These are phyloP conservation scores for Ophraella communa DNA, from an alignment of 2,888 invertebrate genomes.

Conservation along the genomic window DNA sequence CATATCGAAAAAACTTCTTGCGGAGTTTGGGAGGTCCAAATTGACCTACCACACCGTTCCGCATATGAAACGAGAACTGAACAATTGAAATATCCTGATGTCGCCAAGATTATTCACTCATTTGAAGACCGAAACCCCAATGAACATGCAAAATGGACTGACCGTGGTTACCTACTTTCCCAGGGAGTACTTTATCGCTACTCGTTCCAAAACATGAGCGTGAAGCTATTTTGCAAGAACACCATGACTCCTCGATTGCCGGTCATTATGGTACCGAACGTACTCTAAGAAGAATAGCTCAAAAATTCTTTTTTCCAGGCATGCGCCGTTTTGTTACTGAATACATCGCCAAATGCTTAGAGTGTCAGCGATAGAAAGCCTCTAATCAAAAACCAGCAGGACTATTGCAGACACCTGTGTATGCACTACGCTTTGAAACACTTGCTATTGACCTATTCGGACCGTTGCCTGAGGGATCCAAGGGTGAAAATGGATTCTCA, in stretches of 20 bases:
- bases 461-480: conserved; percentile 28
- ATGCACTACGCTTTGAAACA: conserved; percentile 32
- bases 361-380: conserved; percentile 34
- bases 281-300: conserved; percentile 36
- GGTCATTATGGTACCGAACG: conserved; percentile 22
- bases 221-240: conserved; percentile 10
- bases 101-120: conserved; percentile 40
- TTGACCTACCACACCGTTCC: conserved; percentile 11
- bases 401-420: conserved; percentile 30
- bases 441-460: conserved; percentile 39
- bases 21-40: conserved; percentile 5
- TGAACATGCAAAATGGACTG: conserved; percentile 25
- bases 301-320: conserved; percentile 13
- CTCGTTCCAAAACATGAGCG: conserved; percentile 16
- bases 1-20: not conserved
- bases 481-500: conserved; percentile 18
- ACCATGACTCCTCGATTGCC: conserved; percentile 21
- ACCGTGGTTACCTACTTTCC: conserved; percentile 33
- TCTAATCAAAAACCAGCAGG: conserved; percentile 32
- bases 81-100: conserved; percentile 29
- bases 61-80: conserved; percentile 26
- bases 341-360: conserved; percentile 20
- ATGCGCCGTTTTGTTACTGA: conserved; percentile 32
- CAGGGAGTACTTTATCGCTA: conserved; percentile 39
- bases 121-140: conserved; percentile 28